Evolutionary conservation across 2,797 vertebrate species (phyloP).

Genomic region (Heterohyrax brucei): DNA sequence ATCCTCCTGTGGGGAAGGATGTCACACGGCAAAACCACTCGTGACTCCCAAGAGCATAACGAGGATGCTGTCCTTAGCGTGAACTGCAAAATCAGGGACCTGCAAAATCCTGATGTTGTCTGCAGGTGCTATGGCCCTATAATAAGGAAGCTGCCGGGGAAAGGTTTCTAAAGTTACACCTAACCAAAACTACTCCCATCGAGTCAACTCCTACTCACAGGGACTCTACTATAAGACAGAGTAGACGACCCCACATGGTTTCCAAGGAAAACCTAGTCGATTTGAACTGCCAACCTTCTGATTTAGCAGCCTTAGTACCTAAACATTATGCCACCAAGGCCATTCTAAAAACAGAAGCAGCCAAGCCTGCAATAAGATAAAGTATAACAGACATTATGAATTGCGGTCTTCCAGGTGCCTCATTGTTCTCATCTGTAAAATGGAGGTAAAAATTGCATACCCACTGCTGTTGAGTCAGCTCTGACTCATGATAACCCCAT

Average conservation of each 20-base stretch:
- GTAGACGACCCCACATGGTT: no score
- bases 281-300: no score
- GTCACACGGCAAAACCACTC: constrained; percentile 53
- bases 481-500: background rate
- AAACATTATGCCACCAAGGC: no score
- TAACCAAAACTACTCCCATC: no score
- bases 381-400: background rate
- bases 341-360: background rate
- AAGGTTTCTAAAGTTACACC: background rate
- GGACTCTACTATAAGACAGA: no score
- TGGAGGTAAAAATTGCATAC: background rate
- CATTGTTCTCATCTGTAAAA: background rate
- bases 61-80: background rate
- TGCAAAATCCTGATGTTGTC: background rate
- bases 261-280: no score
- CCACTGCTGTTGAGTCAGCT: no score
- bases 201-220: no score
- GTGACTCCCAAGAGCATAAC: background rate
- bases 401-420: background rate
- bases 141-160: background rate
- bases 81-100: background rate
- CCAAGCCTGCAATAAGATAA: background rate
- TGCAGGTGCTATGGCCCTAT: background rate
- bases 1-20: constrained; percentile 72
- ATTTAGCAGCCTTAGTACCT: no score